phyloP scores from a whole-genome alignment of 2,888 invertebrate genomes.

The Vandiemenella viatica region DNA sequence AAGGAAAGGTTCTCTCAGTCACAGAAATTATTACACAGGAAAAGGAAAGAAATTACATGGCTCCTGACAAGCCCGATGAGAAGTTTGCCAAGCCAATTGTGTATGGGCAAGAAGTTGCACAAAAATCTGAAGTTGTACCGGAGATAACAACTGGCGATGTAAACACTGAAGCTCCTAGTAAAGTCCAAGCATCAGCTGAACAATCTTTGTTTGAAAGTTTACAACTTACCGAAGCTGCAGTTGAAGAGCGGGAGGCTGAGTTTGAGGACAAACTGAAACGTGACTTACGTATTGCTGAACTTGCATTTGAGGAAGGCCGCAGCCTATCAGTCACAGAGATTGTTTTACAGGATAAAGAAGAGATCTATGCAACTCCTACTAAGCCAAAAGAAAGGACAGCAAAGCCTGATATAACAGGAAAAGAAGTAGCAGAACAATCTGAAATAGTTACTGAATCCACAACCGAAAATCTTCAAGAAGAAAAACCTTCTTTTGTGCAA shows the following conservation, averaged over 20 bases:
- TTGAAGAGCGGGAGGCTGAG: conserved; percentile 27
- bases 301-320: conserved; percentile 31
- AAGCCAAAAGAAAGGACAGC: conserved; percentile 17
- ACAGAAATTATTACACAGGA: conserved; percentile 35
- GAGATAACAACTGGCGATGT: conserved; percentile 27
- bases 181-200: conserved; percentile 25
- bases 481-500: conserved; percentile 26
- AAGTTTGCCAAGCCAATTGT: conserved; percentile 28
- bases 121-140: conserved; percentile 25
- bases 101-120: conserved; percentile 31
- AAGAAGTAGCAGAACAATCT: conserved; percentile 29
- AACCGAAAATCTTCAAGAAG: conserved; percentile 8
- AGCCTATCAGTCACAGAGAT: conserved; percentile 38
- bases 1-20: conserved; percentile 27
- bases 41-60: conserved; percentile 25
- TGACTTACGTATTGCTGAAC: conserved; percentile 28
- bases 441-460: conserved; percentile 23
- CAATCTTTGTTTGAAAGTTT: conserved; percentile 38
- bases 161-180: conserved; percentile 24
- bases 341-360: conserved; percentile 32
- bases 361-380: conserved; percentile 21
- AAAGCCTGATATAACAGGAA: conserved; percentile 19
- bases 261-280: conserved; percentile 27
- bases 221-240: conserved; percentile 32
- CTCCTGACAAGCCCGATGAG: conserved; percentile 24